These are phyloP conservation scores for Euplexia lucipara DNA, from an alignment of 2,888 invertebrate genomes.

Conservation along the genomic window DNA sequence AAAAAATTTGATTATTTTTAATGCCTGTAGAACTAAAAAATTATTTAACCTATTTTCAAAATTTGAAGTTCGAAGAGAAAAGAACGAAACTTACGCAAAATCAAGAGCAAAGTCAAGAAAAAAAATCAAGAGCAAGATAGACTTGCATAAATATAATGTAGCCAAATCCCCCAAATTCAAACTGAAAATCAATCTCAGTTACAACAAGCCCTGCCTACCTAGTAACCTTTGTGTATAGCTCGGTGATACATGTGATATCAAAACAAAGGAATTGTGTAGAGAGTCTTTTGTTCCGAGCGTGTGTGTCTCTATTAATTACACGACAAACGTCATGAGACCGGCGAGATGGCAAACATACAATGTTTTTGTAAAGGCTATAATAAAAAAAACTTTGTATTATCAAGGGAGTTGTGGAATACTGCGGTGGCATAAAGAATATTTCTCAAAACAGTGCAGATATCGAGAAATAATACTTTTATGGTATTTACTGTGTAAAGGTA, in stretches of 20 bases:
- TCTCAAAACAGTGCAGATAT: background rate
- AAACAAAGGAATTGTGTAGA: slow-evolving; percentile 40
- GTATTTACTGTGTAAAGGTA: too few relatives aligned
- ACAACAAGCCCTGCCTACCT: slow-evolving; percentile 1
- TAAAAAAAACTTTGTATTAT: slow-evolving; percentile 22
- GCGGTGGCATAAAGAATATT: background rate
- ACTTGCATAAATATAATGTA: too few relatives aligned
- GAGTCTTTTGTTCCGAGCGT: slow-evolving; percentile 51
- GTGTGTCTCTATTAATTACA: slow-evolving; percentile 51
- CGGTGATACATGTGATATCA: slow-evolving; percentile 15
- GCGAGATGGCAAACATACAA: slow-evolving; percentile 32
- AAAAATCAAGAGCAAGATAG: too few relatives aligned
- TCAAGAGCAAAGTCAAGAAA: too few relatives aligned
- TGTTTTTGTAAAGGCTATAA: slow-evolving; percentile 36
- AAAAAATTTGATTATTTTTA: too few relatives aligned
- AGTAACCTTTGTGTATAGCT: background rate
- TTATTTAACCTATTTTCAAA: too few relatives aligned
- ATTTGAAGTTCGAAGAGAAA: too few relatives aligned
- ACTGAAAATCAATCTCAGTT: background rate
- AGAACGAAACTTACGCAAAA: too few relatives aligned
- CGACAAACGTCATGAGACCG: slow-evolving; percentile 36
- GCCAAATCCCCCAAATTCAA: too few relatives aligned
- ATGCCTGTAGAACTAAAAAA: too few relatives aligned
- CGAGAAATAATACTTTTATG: too few relatives aligned
- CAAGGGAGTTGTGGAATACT: background rate